These are phyloP conservation scores for Corydoras sp. DNA, from an alignment of 2,113 vertebrate genomes.

Conservation along the genomic window DNA sequence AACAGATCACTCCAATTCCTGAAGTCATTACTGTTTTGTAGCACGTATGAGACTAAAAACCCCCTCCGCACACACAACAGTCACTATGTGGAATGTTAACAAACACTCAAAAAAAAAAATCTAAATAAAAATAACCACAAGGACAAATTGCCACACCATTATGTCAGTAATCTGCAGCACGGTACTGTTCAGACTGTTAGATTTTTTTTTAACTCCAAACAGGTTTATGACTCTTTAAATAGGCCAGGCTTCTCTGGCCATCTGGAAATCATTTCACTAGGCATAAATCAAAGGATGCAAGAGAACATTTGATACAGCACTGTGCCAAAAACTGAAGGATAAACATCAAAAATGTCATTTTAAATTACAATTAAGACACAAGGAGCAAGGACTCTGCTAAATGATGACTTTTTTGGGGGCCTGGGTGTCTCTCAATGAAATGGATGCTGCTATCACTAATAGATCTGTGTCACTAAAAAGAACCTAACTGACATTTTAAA, in stretches of 20 bases:
- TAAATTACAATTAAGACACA: constrained; percentile 36
- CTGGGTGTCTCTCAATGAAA: constrained; percentile 25
- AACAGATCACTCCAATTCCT: constrained; percentile 6
- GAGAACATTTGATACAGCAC: constrained; percentile 59
- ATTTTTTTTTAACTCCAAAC: constrained; percentile 31
- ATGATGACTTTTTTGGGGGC: constrained; percentile 28
- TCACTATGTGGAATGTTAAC: constrained; percentile 59
- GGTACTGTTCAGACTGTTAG: constrained; percentile 35
- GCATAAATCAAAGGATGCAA: constrained; percentile 53
- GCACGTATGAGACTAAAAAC: constrained; percentile 38
- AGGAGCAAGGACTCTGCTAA: constrained; percentile 39
- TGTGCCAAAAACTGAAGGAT: constrained; percentile 45
- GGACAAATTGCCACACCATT: constrained; percentile 58
- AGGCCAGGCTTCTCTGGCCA: constrained; percentile 42
- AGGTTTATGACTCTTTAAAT: constrained; percentile 62
- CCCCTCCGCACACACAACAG: constrained; percentile 2
- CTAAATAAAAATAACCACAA: constrained; percentile 41
- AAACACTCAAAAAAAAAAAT: constrained; percentile 47
- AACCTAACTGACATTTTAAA: not conserved
- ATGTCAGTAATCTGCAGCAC: constrained; percentile 40
- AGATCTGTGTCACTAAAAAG: not conserved
- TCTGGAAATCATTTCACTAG: constrained; percentile 59
- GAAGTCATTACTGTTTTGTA: not conserved
- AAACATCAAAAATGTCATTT: constrained; percentile 38
- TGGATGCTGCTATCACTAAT: not conserved